A percentile compares a stretch with the other conserved stretches of the same genome.
Conservation (phyloP, 2,113 vertebrate genomes). For the Pycnonotus jocosus region DNA sequence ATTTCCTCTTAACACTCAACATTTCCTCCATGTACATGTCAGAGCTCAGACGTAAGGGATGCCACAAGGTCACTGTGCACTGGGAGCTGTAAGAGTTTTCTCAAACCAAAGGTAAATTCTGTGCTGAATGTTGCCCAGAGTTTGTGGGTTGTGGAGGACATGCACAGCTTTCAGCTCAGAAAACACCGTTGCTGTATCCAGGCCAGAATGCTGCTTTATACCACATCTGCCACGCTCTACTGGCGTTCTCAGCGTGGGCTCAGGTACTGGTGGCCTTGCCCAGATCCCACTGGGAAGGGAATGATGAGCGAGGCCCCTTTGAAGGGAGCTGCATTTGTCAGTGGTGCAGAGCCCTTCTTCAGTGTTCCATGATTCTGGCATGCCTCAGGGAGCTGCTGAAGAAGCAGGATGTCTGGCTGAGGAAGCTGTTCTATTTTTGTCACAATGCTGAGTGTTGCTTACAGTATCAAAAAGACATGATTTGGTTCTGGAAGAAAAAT, state of each 20-base stretch:
- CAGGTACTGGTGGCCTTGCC: neutral
- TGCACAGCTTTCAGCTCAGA: neutral
- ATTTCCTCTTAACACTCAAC: neutral
- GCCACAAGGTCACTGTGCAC: fast-evolving
- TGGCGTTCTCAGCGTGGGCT: neutral
- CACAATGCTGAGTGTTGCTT: neutral
- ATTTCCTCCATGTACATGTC: fast-evolving
- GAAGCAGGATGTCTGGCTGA: neutral
- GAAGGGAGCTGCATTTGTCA: fast-evolving
- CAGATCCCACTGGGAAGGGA: neutral
- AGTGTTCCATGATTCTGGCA: fast-evolving
- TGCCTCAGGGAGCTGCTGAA: neutral
- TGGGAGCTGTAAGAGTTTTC: neutral
- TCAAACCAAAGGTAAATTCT: neutral
- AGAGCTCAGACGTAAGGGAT: fast-evolving
- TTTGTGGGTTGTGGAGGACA: neutral
- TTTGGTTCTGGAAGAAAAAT: neutral
- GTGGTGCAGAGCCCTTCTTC: neutral
- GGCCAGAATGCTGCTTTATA: neutral
- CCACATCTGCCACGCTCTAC: fast-evolving
- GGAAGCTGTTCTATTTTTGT: neutral
- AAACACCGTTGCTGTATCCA: neutral
- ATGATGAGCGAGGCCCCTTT: neutral
- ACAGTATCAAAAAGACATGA: neutral
- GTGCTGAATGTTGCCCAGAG: neutral